These are phyloP conservation scores for Oryzias celebensis DNA, from an alignment of 2,113 vertebrate species.

Conservation along the genomic window DNA sequence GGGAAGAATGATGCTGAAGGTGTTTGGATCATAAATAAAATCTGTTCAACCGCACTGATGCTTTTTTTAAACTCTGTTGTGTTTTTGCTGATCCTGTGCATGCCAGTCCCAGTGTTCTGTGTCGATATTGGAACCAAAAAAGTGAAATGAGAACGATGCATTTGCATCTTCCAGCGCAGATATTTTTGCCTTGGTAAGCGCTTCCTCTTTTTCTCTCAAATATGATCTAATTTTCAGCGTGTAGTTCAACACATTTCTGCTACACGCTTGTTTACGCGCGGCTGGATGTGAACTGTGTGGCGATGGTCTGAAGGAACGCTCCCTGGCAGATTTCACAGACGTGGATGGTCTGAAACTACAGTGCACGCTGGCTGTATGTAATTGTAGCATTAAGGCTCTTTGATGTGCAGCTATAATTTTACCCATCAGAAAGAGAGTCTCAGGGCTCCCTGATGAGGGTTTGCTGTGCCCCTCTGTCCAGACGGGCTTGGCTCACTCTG, in stretches of 20 bases:
- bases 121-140: slow-evolving; percentile 60
- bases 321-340: slow-evolving; percentile 52
- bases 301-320: slow-evolving; percentile 6
- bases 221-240: slow-evolving; percentile 12
- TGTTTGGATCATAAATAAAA: too few species aligned
- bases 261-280: too few species aligned
- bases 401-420: slow-evolving; percentile 74
- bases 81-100: neutral
- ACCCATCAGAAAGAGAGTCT: slow-evolving; percentile 71
- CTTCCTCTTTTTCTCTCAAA: slow-evolving; percentile 62
- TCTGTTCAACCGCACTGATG: too few species aligned
- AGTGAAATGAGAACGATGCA: slow-evolving; percentile 72
- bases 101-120: neutral
- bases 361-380: slow-evolving; percentile 63
- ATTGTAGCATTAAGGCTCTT: slow-evolving; percentile 77
- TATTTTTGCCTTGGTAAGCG: slow-evolving; percentile 61
- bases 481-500: slow-evolving; percentile 84
- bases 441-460: slow-evolving; percentile 71
- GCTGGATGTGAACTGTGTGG: too few species aligned
- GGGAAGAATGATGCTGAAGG: too few species aligned
- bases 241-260: neutral
- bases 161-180: slow-evolving; percentile 65
- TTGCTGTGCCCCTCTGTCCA: slow-evolving; percentile 78
- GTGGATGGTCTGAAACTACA: slow-evolving; percentile 59
- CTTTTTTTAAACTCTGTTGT: neutral